Percentiles rank a stretch among this genome's conserved stretches.
phyloP scores from a whole-genome alignment of 2,797 vertebrate genomes.

The Knipowitschia caucasica region DNA sequence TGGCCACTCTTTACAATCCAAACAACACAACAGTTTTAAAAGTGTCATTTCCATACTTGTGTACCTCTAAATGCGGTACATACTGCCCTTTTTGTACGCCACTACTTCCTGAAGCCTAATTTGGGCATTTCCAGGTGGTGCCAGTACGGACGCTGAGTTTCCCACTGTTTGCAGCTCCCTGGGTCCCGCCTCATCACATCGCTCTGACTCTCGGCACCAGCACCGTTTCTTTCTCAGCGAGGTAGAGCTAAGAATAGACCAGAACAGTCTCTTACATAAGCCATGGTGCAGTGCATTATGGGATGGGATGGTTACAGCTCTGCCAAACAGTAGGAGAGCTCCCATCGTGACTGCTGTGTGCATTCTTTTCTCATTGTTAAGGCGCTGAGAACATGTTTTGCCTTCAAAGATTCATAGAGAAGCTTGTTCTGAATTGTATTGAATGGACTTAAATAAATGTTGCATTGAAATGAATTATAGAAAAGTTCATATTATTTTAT shows the following conservation, averaged over 20 bases:
- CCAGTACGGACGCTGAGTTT: constrained; percentile 44
- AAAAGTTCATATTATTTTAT: too few species aligned
- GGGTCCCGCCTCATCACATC: constrained; percentile 63
- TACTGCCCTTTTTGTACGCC: constrained; percentile 31
- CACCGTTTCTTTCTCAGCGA: constrained; percentile 65
- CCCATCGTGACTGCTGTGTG: constrained; percentile 37
- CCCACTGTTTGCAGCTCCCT: constrained; percentile 52
- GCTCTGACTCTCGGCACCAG: constrained; percentile 64
- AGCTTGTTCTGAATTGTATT: too few species aligned
- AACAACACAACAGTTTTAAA: too few species aligned
- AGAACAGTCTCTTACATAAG: constrained; percentile 80
- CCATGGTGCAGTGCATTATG: constrained; percentile 73
- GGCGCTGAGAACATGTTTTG: not conserved
- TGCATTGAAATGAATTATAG: not conserved
- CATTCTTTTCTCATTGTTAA: constrained; percentile 25
- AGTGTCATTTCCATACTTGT: constrained; percentile 29
- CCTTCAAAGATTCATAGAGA: not conserved
- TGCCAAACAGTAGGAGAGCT: constrained; percentile 44
- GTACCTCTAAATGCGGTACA: too few species aligned
- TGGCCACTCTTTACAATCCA: too few species aligned
- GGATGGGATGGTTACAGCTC: constrained; percentile 60
- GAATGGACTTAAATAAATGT: not conserved
- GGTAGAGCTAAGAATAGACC: constrained; percentile 78
- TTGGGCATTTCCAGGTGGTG: constrained; percentile 57
- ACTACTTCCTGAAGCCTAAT: constrained; percentile 54